Percentiles rank a stretch among this genome's conserved stretches.
phyloP scores from a whole-genome alignment of 1,140 invertebrate species.

The Brachionus calyciflorus region DNA sequence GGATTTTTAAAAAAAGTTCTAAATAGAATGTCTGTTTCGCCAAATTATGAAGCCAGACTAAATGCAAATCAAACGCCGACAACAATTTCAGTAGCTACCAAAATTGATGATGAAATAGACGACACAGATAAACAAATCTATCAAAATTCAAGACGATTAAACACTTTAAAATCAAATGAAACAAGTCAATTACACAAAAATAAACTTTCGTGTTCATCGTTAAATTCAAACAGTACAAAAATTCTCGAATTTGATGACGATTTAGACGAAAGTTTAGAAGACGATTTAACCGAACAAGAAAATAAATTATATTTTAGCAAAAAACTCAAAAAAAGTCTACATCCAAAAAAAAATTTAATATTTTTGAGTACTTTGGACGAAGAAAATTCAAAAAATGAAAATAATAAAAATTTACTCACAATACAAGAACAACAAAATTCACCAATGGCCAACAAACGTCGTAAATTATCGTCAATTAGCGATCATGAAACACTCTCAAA shows the following conservation, averaged over 20 bases:
- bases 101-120: not conserved
- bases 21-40: not conserved
- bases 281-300: not conserved
- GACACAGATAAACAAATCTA: not conserved
- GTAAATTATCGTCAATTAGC: no score
- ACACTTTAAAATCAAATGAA: no score
- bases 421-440: no score
- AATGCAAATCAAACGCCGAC: not conserved
- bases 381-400: not conserved
- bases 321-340: not conserved
- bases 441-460: no score
- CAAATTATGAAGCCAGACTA: not conserved
- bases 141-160: no score
- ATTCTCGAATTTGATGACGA: no score
- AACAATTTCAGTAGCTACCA: not conserved
- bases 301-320: not conserved
- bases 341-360: conserved; percentile 19
- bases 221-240: no score
- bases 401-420: no score
- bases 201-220: no score
- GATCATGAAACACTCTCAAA: not conserved
- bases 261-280: not conserved
- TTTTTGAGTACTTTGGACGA: not conserved
- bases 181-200: no score
- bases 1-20: no score